phyloP scores from a whole-genome alignment of 2,888 invertebrate genomes.

The Amphipyra tragopoginis region DNA sequence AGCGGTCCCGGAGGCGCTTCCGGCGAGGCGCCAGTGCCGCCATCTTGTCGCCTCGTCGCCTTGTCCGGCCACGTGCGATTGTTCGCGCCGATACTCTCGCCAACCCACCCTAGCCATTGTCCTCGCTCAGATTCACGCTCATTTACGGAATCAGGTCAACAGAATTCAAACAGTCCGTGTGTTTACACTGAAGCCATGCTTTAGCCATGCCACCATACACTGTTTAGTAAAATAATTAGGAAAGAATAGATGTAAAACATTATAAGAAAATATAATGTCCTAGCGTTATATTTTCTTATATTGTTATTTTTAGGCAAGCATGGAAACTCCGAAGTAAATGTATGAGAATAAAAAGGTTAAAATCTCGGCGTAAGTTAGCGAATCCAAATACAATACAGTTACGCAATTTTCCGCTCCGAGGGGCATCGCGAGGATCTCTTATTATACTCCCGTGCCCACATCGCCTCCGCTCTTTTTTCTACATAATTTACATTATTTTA shows the following conservation, averaged over 20 bases:
- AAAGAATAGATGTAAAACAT: not conserved
- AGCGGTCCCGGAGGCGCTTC: constrained; percentile 50
- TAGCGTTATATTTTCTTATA: too few relatives aligned
- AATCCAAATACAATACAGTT: constrained; percentile 65
- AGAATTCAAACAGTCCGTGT: constrained; percentile 7
- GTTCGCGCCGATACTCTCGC: constrained; percentile 6
- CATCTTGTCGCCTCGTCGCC: constrained; percentile 27
- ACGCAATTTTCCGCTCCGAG: constrained; percentile 70
- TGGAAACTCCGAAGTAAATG: constrained; percentile 11
- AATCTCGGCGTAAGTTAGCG: constrained; percentile 54
- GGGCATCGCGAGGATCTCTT: constrained; percentile 65
- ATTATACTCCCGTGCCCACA: constrained; percentile 63
- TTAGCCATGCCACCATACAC: not conserved
- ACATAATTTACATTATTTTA: constrained; percentile 73
- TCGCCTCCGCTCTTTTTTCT: constrained; percentile 55
- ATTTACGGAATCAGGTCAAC: constrained; percentile 36
- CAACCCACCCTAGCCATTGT: constrained; percentile 21
- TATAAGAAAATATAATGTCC: not conserved
- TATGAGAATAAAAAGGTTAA: constrained; percentile 40
- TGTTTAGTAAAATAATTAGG: not conserved
- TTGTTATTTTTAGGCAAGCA: too few relatives aligned
- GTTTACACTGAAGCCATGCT: not conserved
- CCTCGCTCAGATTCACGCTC: constrained; percentile 19
- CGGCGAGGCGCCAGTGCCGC: constrained; percentile 32
- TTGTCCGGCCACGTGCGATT: constrained; percentile 16